Conservation (phyloP, 92 coral and sea anemone species). For the Montipora capitata region DNA sequence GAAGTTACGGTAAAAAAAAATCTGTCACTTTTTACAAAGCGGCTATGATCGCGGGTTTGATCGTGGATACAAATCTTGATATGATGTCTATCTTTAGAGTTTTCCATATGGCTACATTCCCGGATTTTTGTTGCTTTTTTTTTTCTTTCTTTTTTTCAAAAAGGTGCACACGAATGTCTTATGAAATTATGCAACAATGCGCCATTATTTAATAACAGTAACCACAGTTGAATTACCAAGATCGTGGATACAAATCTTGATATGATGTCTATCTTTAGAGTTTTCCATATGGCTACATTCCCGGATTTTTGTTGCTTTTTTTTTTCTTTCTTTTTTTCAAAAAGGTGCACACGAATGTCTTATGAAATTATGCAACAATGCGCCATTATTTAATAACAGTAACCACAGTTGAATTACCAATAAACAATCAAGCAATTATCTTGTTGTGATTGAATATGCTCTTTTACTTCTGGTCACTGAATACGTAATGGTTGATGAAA, state of each 20-base stretch:
- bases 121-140: conserved; percentile 3
- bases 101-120: not conserved
- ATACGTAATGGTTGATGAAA: not conserved
- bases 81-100: conserved; percentile 3
- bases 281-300: not conserved
- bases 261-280: conserved; percentile 6
- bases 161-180: conserved; percentile 27
- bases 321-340: not conserved
- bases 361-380: conserved; percentile 5
- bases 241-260: not conserved
- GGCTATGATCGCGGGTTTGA: not conserved
- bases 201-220: not conserved
- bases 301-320: conserved; percentile 4
- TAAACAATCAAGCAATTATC: conserved; percentile 19
- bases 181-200: conserved; percentile 6
- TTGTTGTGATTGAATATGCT: conserved; percentile 9
- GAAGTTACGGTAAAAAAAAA: conserved; percentile 1
- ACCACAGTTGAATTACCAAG: conserved; percentile 10
- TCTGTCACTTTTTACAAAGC: conserved; percentile 24
- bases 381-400: not conserved
- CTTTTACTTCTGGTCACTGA: conserved; percentile 19
- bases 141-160: not conserved
- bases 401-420: conserved; percentile 7
- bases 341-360: conserved; percentile 27
- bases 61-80: not conserved